Percentiles rank a stretch among this genome's conserved stretches.
phyloP scores from a whole-genome alignment of 2,888 invertebrate species.

The Cetonia aurata region DNA sequence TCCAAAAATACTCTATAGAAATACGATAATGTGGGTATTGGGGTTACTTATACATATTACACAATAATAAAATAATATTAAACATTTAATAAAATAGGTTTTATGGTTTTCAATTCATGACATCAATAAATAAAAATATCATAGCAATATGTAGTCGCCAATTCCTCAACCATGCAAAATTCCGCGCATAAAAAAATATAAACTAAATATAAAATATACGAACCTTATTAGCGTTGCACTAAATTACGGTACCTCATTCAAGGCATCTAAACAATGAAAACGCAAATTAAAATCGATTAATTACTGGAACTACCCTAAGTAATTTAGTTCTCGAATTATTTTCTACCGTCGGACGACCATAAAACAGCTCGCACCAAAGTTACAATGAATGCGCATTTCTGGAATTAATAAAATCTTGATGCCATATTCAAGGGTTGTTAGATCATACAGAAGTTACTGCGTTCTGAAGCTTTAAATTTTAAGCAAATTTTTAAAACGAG shows the following conservation, averaged over 20 bases:
- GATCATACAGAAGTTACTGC: no score
- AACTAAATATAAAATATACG: background rate
- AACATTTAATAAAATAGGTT: no score
- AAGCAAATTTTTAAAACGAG: background rate
- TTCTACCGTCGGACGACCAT: constrained; percentile 2
- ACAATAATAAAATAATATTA: no score
- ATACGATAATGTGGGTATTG: no score
- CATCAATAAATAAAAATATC: no score
- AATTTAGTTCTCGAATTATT: constrained; percentile 34
- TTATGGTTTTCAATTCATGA: no score
- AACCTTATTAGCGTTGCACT: constrained; percentile 4
- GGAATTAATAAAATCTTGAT: constrained; percentile 1
- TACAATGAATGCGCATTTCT: constrained; percentile 1
- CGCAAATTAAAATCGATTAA: constrained; percentile 25
- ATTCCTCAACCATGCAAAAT: no score
- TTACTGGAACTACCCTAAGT: constrained; percentile 24
- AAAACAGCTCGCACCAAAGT: constrained; percentile 16
- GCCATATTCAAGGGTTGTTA: no score
- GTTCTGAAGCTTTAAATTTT: background rate
- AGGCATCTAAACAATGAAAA: constrained; percentile 6
- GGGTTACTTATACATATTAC: no score
- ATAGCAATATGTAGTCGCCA: no score
- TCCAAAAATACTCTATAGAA: no score
- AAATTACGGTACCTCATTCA: constrained; percentile 21
- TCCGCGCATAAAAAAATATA: background rate